Percentiles rank a stretch among this genome's conserved stretches.
Conservation (phyloP, 2,888 invertebrate genomes). For the Vannuccia rotundouncinata region DNA sequence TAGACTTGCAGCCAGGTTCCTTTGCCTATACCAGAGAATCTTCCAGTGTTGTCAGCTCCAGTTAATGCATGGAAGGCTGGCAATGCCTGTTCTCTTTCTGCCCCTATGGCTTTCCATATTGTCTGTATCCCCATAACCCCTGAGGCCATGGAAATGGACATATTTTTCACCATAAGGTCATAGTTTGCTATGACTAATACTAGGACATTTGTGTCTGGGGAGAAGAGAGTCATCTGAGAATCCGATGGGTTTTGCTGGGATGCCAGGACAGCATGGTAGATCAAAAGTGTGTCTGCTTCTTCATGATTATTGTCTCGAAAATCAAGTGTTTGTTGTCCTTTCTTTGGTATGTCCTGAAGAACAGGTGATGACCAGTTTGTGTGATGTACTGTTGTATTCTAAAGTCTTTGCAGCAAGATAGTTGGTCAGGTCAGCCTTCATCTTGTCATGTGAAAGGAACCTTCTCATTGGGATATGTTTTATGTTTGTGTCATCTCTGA, state of each 20-base stretch:
- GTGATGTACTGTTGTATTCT: slow-evolving; percentile 36
- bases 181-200: slow-evolving; percentile 33
- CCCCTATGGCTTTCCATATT: slow-evolving; percentile 24
- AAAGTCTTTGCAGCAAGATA: slow-evolving; percentile 39
- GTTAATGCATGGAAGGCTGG: slow-evolving; percentile 32
- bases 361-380: slow-evolving; percentile 36
- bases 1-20: slow-evolving; percentile 37
- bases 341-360: slow-evolving; percentile 36
- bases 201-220: slow-evolving; percentile 29
- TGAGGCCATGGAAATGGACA: slow-evolving; percentile 24
- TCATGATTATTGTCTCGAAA: slow-evolving; percentile 35
- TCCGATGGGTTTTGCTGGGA: slow-evolving; percentile 24
- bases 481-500: slow-evolving; percentile 38
- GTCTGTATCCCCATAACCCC: background rate
- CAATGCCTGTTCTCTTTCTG: slow-evolving; percentile 21
- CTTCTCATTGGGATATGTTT: slow-evolving; percentile 37
- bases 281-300: slow-evolving; percentile 28
- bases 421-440: slow-evolving; percentile 35
- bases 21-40: slow-evolving; percentile 39
- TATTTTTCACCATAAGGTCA: slow-evolving; percentile 28
- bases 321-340: too few relatives aligned
- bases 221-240: slow-evolving; percentile 30
- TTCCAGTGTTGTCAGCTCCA: slow-evolving; percentile 37
- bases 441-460: slow-evolving; percentile 40
- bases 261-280: slow-evolving; percentile 25